A percentile compares a stretch with the other conserved stretches of the same genome.
Evolutionary conservation across 2,113 vertebrate species (phyloP).

Genomic region (Melospiza melodia): DNA sequence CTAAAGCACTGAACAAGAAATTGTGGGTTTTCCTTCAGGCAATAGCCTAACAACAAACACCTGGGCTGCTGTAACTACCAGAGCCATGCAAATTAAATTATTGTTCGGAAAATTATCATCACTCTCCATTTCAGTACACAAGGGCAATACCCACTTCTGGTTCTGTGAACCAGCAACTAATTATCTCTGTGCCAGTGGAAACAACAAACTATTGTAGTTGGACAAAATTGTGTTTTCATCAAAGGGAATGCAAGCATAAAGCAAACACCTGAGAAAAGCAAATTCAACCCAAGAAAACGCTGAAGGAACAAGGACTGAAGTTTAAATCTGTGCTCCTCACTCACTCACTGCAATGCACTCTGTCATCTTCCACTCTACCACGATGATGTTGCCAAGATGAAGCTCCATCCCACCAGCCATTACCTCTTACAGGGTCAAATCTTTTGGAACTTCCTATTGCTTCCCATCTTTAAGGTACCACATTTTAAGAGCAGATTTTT

Average conservation of each 20-base stretch:
- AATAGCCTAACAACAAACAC: neutral
- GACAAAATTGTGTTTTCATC: neutral
- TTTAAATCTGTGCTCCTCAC: neutral
- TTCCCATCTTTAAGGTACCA: neutral
- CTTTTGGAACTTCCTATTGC: neutral
- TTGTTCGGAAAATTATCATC: neutral
- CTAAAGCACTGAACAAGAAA: neutral
- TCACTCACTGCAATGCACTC: neutral
- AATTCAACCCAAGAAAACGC: neutral
- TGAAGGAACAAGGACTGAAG: neutral
- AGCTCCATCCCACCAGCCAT: neutral
- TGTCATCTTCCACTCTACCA: neutral
- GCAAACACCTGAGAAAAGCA: neutral
- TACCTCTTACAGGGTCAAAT: neutral
- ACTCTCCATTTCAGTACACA: neutral
- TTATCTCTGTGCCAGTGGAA: neutral
- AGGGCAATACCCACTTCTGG: neutral
- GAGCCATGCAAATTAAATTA: neutral
- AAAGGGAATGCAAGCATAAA: neutral
- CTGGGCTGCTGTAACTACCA: neutral
- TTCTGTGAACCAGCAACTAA: neutral
- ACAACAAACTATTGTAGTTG: neutral
- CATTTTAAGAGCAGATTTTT: neutral
- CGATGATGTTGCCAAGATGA: neutral
- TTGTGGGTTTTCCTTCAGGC: neutral